A percentile compares a stretch with the other conserved stretches of the same genome.
These are phyloP conservation scores for Myathropa florea DNA, from an alignment of 2,888 invertebrate genomes.

Conservation along the genomic window DNA sequence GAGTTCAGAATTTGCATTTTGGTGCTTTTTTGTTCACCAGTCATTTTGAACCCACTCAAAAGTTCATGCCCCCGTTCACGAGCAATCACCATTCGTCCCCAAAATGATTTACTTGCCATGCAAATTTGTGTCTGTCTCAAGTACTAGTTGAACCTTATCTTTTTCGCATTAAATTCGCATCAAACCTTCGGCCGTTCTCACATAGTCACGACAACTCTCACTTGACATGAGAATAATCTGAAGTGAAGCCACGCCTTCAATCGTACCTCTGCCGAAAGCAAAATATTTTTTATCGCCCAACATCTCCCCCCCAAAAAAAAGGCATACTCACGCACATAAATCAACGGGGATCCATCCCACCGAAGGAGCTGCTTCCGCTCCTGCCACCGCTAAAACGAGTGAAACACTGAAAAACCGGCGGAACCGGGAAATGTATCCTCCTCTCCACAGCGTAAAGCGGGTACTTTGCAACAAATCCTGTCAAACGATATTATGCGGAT, in stretches of 20 bases:
- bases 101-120: not conserved
- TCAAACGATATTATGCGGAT: not conserved
- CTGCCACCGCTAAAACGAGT: not conserved
- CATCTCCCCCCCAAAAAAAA: not conserved
- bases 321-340: not conserved
- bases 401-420: not conserved
- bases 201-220: not conserved
- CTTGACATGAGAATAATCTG: not conserved
- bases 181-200: not conserved
- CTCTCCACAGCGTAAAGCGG: not conserved
- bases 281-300: not conserved
- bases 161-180: not conserved
- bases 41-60: no score
- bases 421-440: not conserved
- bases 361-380: not conserved
- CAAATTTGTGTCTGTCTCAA: not conserved
- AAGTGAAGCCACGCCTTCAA: not conserved
- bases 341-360: not conserved
- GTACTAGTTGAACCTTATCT: not conserved
- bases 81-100: no score
- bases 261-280: not conserved
- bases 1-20: no score
- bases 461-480: not conserved
- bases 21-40: no score
- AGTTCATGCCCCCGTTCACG: no score